Evolutionary conservation across 2,113 vertebrate genomes (phyloP).

Genomic region (Alces alces): DNA sequence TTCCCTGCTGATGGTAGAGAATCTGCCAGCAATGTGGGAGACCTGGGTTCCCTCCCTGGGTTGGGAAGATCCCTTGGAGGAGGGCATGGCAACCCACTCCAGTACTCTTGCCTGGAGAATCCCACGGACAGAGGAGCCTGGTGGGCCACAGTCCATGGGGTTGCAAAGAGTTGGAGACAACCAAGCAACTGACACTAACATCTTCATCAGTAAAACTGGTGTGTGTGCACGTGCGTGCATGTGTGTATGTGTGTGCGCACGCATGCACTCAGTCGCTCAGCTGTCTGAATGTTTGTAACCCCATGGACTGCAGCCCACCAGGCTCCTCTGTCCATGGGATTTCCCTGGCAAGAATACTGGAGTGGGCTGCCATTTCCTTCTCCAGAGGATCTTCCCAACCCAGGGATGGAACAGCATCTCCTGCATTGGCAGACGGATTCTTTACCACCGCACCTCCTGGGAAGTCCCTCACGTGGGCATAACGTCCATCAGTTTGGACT

Average conservation of each 20-base stretch:
- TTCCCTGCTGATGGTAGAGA: not conserved
- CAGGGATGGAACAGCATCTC: not conserved
- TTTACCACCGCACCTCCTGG: not conserved
- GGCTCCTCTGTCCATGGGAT: not conserved
- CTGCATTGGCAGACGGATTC: not conserved
- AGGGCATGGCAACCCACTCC: not conserved
- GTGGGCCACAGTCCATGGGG: not conserved
- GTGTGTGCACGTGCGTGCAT: not conserved
- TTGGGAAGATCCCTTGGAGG: not conserved
- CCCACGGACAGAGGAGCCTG: not conserved
- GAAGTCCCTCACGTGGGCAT: not conserved
- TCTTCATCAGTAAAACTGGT: not conserved
- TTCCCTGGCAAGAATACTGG: not conserved
- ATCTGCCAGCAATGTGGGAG: not conserved
- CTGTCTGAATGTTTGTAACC: not conserved
- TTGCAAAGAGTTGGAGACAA: not conserved
- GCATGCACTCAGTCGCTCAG: not conserved
- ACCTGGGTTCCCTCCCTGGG: not conserved
- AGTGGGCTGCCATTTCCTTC: not conserved
- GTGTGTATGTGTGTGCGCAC: not conserved
- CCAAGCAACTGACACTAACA: not conserved
- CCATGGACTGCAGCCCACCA: not conserved
- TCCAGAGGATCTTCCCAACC: not conserved
- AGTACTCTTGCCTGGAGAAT: not conserved
- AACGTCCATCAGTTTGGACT: not conserved